Base-by-base conservation (phyloP, 1,140 invertebrate genomes). In the Drosophila nebulosa region DNA sequence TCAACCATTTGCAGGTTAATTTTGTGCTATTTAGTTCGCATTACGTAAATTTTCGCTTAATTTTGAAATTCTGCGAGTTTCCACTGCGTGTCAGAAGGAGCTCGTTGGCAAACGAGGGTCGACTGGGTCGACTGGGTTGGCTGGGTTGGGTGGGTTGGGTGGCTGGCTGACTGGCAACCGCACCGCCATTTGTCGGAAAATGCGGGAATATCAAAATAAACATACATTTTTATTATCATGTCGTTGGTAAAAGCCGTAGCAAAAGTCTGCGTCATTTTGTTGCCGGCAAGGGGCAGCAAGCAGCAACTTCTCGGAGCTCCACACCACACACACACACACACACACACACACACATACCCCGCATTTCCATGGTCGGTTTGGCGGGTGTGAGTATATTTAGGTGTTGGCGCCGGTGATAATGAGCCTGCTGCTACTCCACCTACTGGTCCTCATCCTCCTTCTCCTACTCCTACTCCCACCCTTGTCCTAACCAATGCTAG, bases 121-220 rank as follows among this genome's bases (percentile, higher is more conserved):
- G 39, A n/a, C 24, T 26, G 39, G 39, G n/a, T n/a, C 39, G 39
- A 46, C n/a, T n/a, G 39, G 39, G 39, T 46, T 16, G 39, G 5
- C 24, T 26, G 39, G 39, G n/a, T n/a, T n/a, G n/a, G n/a, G n/a
- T n/a, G n/a, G 39, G 3, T 3, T n/a, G 12, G 39, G n/a, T 42
- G 10, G 3, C 42, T 18, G 16, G 18, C 21, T 51, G 46, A 21
- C 52, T 55, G 24, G 52, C 52, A 30, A 60, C 36, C 57, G 39
- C 57, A 60, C 22, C 21, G 57, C 57, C 57, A 60, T 60, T 60
- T 60, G 57, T 60, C 57, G 57, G 57, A 42, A 60, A 60, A 60
- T 60, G 57, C 57, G 57, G 57, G 57, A 60, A 60, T 60, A 60
- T 60, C 57, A 60, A 60, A 60, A 60, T 60, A 60, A 60, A 60